A percentile compares a stretch with the other conserved stretches of the same genome.
phyloP scores from a whole-genome alignment of 2,113 vertebrate species.

The Gorsachius goisagi region DNA sequence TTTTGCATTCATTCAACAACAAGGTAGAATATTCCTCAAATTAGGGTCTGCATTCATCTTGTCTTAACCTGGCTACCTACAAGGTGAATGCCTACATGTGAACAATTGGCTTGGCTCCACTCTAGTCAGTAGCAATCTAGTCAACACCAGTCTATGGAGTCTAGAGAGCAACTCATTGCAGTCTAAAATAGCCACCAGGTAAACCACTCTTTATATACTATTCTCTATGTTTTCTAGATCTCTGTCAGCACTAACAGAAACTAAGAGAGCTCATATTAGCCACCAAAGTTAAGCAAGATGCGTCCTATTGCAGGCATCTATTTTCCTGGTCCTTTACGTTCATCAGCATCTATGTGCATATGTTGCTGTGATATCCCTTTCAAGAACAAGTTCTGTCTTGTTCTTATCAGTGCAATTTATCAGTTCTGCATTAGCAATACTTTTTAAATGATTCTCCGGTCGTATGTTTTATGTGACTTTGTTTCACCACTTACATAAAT shows the following conservation, averaged over 20 bases:
- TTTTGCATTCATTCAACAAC: neutral
- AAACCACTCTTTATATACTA: neutral
- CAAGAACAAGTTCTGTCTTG: neutral
- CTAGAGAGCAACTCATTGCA: neutral
- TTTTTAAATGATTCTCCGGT: neutral
- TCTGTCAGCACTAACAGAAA: neutral
- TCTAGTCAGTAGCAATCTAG: neutral
- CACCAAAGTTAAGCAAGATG: neutral
- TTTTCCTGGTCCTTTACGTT: neutral
- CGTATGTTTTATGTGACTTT: neutral
- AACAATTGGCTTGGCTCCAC: neutral
- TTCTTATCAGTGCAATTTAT: neutral
- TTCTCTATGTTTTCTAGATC: neutral
- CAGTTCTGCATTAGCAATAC: neutral
- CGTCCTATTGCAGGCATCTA: neutral
- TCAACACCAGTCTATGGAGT: neutral
- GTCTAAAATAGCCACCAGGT: neutral
- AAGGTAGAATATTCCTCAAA: neutral
- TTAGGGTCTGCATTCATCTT: neutral
- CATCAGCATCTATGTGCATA: neutral
- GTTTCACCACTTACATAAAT: neutral
- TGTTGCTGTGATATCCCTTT: neutral
- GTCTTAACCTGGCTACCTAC: neutral
- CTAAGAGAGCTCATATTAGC: neutral
- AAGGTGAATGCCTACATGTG: neutral